These are phyloP conservation scores for Zosterops hypoxanthus DNA, from an alignment of 2,113 vertebrate species.

Conservation along the genomic window DNA sequence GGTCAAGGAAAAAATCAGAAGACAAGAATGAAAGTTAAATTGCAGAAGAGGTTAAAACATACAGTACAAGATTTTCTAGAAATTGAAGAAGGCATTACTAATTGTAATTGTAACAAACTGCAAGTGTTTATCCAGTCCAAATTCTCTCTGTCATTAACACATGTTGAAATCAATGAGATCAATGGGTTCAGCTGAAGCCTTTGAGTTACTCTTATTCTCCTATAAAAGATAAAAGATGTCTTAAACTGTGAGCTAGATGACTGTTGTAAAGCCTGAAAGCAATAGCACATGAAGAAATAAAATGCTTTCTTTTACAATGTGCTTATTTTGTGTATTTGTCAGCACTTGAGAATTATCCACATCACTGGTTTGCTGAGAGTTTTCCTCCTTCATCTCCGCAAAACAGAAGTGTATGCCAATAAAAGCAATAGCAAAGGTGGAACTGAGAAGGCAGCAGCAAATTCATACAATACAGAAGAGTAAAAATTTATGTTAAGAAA, in stretches of 20 bases:
- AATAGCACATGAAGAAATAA: background rate
- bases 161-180: conserved; percentile 31
- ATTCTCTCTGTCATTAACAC: background rate
- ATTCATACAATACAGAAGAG: background rate
- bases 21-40: background rate
- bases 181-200: conserved; percentile 1
- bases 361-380: background rate
- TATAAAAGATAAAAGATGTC: background rate
- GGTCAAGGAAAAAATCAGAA: background rate
- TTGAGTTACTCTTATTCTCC: background rate
- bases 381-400: background rate
- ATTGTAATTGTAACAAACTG: background rate
- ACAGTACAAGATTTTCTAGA: background rate
- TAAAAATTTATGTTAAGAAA: background rate
- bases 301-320: background rate
- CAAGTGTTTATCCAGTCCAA: background rate
- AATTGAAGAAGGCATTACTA: conserved; percentile 3
- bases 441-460: background rate
- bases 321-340: conserved; percentile 23
- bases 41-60: background rate
- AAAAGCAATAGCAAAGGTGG: background rate
- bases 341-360: conserved; percentile 3
- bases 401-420: background rate
- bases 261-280: background rate
- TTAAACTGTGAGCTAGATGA: background rate